These are phyloP conservation scores for Naso thynnoides DNA, from an alignment of 2,797 vertebrate genomes.

Conservation along the genomic window DNA sequence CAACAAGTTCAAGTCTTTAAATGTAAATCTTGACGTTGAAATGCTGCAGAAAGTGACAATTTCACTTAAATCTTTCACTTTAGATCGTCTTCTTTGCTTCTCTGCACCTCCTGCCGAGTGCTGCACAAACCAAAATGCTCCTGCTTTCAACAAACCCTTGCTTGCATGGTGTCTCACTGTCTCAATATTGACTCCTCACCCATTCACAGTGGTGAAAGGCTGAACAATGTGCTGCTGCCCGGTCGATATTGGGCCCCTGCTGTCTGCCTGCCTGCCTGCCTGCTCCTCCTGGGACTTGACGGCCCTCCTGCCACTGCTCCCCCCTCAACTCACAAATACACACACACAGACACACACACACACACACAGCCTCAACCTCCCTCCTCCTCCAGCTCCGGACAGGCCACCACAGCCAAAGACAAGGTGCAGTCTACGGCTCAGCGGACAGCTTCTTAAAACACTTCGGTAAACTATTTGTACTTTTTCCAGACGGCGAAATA, in stretches of 20 bases:
- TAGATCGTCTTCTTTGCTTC: neutral
- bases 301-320: slow-evolving; percentile 37
- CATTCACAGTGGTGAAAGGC: slow-evolving; percentile 50
- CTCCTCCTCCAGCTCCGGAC: slow-evolving; percentile 21
- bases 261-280: slow-evolving; percentile 47
- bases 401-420: slow-evolving; percentile 23
- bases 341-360: slow-evolving; percentile 10
- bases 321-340: slow-evolving; percentile 12
- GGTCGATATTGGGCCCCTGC: slow-evolving; percentile 72
- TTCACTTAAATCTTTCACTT: too few relatives aligned
- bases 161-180: slow-evolving; percentile 43
- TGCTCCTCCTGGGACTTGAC: slow-evolving; percentile 69
- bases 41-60: neutral
- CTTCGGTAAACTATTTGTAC: slow-evolving; percentile 34
- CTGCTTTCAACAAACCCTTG: slow-evolving; percentile 46
- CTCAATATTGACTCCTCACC: slow-evolving; percentile 72
- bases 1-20: slow-evolving; percentile 35
- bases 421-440: slow-evolving; percentile 52
- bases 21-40: neutral
- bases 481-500: slow-evolving; percentile 7
- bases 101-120: neutral
- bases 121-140: neutral
- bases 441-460: neutral
- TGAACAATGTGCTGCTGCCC: slow-evolving; percentile 64
- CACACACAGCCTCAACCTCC: slow-evolving; percentile 9